Conservation (phyloP, 2,797 vertebrate species). For the Sylvilagus floridanus region DNA sequence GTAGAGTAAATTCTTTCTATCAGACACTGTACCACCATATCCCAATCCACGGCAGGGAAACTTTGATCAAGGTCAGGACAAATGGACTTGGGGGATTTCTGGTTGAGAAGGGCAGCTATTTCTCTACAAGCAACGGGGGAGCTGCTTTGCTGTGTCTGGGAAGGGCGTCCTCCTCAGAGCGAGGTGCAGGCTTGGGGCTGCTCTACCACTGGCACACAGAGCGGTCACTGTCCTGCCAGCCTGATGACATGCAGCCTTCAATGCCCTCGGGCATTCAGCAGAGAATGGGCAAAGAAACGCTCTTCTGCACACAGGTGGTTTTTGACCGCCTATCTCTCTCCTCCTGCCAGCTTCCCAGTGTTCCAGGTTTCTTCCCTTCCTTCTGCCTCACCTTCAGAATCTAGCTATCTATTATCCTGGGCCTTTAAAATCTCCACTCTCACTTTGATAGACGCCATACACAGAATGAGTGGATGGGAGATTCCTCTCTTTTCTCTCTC, state of each 20-base stretch:
- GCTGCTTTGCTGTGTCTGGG: not conserved
- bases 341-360: not conserved
- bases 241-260: not conserved
- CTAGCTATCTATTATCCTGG: not conserved
- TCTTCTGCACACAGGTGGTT: not conserved
- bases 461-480: too few species aligned
- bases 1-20: slow-evolving; percentile 67
- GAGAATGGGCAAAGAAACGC: not conserved
- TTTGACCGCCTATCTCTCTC: not conserved
- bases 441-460: not conserved
- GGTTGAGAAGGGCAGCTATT: slow-evolving; percentile 11
- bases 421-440: not conserved
- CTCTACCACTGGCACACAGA: not conserved
- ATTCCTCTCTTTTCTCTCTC: too few species aligned
- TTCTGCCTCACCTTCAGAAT: not conserved
- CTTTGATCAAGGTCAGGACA: slow-evolving; percentile 72
- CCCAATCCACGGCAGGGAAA: slow-evolving; percentile 65
- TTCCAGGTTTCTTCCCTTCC: not conserved
- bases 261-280: not conserved
- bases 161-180: not conserved
- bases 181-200: not conserved
- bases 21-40: slow-evolving; percentile 16
- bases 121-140: not conserved
- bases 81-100: slow-evolving; percentile 55
- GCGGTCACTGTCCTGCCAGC: not conserved